Conservation (phyloP, 2,113 vertebrate genomes). For the Apteryx owenii region DNA sequence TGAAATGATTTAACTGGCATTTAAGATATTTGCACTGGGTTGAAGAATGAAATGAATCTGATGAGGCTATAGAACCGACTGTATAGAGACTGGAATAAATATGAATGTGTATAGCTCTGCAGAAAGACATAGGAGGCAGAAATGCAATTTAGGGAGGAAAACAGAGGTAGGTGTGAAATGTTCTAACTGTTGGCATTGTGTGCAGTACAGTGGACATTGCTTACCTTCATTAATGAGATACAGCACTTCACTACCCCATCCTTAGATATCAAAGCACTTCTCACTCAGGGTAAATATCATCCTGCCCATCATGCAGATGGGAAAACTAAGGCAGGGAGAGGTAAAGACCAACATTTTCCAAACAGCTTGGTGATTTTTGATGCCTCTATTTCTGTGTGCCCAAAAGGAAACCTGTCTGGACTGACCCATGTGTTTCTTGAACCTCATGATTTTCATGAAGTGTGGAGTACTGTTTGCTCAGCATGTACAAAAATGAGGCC, state of each 20-base stretch:
- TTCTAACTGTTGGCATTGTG: background rate
- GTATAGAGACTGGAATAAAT: background rate
- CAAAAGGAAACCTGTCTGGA: background rate
- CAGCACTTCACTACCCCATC: background rate
- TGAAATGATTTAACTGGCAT: background rate
- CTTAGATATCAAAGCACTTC: background rate
- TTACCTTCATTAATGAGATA: background rate
- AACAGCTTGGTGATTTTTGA: background rate
- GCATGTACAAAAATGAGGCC: background rate
- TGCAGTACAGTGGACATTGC: background rate
- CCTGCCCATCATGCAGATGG: background rate
- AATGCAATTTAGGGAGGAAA: background rate
- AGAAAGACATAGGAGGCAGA: constrained; percentile 3
- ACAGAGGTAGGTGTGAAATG: constrained; percentile 31
- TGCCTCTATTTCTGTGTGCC: background rate
- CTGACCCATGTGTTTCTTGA: background rate
- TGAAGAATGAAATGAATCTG: background rate
- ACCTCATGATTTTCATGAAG: background rate
- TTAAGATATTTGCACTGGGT: background rate
- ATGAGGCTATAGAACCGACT: background rate
- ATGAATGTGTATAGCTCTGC: background rate
- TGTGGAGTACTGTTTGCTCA: background rate
- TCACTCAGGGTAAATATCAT: background rate
- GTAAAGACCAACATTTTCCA: background rate
- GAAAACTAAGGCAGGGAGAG: background rate